phyloP scores from a whole-genome alignment of 2,797 vertebrate species.

The Trachops cirrhosus region DNA sequence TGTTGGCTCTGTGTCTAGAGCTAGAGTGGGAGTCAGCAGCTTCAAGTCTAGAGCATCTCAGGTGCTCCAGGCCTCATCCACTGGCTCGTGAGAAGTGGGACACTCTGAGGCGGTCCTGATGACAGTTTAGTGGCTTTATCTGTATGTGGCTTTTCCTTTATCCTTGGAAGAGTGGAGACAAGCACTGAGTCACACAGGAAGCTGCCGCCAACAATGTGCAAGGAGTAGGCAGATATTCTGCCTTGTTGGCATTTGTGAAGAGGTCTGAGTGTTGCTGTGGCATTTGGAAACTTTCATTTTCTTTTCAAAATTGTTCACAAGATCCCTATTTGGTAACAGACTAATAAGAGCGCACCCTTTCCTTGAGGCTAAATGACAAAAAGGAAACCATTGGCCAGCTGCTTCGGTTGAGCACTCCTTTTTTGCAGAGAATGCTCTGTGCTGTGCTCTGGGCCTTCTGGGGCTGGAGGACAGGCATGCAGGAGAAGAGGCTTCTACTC shows the following conservation, averaged over 20 bases:
- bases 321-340: background rate
- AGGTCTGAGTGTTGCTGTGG: background rate
- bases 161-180: background rate
- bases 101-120: background rate
- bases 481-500: background rate
- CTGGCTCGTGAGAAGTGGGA: background rate
- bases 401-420: background rate
- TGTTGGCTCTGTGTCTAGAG: slow-evolving; percentile 39
- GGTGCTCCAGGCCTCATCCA: background rate
- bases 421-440: background rate
- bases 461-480: background rate
- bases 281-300: slow-evolving; percentile 38
- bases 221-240: background rate
- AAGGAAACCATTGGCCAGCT: background rate
- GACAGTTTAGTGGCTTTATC: background rate
- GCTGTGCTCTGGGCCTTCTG: background rate
- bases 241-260: background rate
- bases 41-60: background rate
- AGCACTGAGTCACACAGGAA: background rate
- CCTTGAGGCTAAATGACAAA: background rate
- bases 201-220: rapidly evolving
- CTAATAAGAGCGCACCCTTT: background rate
- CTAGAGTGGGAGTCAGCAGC: slow-evolving; percentile 2
- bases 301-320: background rate
- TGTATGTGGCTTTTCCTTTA: background rate